Base-by-base conservation (phyloP, 2,113 vertebrate genomes). In the Crypturellus undulatus region DNA sequence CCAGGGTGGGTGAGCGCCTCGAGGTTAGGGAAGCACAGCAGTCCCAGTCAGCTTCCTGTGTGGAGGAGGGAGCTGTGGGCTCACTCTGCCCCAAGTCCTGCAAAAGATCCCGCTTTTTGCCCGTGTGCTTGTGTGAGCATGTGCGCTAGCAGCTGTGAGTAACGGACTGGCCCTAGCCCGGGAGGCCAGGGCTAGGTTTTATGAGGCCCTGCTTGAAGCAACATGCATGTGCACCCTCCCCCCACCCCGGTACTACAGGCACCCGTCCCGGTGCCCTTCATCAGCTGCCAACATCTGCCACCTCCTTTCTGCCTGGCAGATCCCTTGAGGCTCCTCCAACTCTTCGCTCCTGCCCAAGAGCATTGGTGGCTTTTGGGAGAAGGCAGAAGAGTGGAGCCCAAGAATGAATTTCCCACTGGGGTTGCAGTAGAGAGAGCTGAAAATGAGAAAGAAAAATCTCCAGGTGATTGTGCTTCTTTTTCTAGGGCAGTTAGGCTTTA, bases 1-100 rank as follows among this genome's bases (percentile, higher is more conserved):
- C 65, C 21, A 34, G 22, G 12, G 32, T 54, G 52, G 60, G 30
- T 0, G 0, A 75, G 83, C 81, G 21, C 52, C 36, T 78, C 0
- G 0, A 11, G 3, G 18, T 54, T 51, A 45, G 62, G 28, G 40
- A 56, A 22, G 12, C 36, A 34, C 67, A 12, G 36, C 12, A 22
- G 65, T n/a, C n/a, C 60, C 77, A 30, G 43, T 40, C n/a, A 80
- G 47, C 26, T 51, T 63, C 83, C 47, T 38, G 51, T 34, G 26
- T 54, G 19, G 21, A 38, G 28, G 63, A 90, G 3, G 10, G 8
- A 2, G 1, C 8, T 69, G 58, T 49, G 64, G 68, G 24, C 45
- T 90, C 20, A 3, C 16, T 40, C 32, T 78, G 64, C 59, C 40
- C 49, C 11, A 91, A 68, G 34, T 40, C 15, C 52, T 87, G 40